phyloP scores from a whole-genome alignment of 1,140 invertebrate species.

The Zaprionus lachaisei region DNA sequence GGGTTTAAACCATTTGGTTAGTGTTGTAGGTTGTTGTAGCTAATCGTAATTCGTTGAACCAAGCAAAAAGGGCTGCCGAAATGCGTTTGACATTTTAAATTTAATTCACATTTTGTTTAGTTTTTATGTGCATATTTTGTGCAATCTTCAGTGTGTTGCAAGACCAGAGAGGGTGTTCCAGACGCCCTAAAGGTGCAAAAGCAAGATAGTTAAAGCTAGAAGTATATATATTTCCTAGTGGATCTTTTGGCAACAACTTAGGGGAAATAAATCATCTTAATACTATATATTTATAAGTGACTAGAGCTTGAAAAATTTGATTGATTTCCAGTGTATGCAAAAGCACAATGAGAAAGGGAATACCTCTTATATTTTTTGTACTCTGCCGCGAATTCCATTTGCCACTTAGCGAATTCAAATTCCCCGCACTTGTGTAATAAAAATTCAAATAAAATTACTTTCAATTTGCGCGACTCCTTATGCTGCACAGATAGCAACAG shows the following conservation, averaged over 20 bases:
- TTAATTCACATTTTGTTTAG: conserved; percentile 45
- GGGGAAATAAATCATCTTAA: background rate
- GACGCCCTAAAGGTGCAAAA: background rate
- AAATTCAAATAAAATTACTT: conserved; percentile 31
- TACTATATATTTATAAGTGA: background rate
- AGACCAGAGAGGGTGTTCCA: conserved; percentile 1
- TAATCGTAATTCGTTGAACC: conserved; percentile 43
- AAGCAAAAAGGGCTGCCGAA: conserved; percentile 41
- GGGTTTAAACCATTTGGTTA: conserved; percentile 18
- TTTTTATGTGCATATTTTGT: conserved; percentile 32
- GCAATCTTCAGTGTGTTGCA: conserved; percentile 28
- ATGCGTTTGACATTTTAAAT: conserved; percentile 68
- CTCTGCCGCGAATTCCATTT: background rate
- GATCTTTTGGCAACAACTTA: background rate
- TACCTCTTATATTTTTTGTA: background rate
- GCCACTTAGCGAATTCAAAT: conserved; percentile 15
- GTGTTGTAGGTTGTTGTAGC: background rate
- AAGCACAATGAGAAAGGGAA: background rate
- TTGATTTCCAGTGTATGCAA: background rate
- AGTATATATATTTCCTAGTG: no score
- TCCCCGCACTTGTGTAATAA: conserved; percentile 26
- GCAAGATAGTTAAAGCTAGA: no score
- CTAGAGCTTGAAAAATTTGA: background rate
- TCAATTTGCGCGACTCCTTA: conserved; percentile 19
- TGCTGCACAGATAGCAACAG: background rate